These are phyloP conservation scores for Scaptomyza montana DNA, from an alignment of 1,140 invertebrate genomes.

Conservation along the genomic window DNA sequence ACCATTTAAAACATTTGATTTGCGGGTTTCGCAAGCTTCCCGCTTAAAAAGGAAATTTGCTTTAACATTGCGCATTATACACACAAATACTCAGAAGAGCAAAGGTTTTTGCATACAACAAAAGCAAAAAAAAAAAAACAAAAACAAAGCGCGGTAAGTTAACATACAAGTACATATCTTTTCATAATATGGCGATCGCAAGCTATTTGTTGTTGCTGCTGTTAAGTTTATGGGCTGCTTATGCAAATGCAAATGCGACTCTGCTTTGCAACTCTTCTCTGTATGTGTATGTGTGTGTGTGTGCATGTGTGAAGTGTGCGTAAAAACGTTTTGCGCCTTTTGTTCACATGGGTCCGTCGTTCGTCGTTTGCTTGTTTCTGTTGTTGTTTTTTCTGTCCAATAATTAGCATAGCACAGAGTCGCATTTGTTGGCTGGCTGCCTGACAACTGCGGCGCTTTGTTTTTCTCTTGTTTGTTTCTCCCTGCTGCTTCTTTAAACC, in stretches of 20 bases:
- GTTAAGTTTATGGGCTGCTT: conserved; percentile 68
- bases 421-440: conserved; percentile 42
- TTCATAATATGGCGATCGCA: conserved; percentile 25
- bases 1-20: conserved; percentile 35
- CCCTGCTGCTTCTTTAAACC: not conserved
- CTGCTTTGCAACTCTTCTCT: conserved; percentile 31
- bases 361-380: conserved; percentile 31
- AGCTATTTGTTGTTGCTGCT: conserved; percentile 9
- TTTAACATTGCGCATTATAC: conserved; percentile 27
- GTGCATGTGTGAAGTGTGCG: conserved; percentile 60
- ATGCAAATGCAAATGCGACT: conserved; percentile 76
- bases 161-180: conserved; percentile 22
- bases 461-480: conserved; percentile 40
- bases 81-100: conserved; percentile 23
- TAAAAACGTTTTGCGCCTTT: conserved; percentile 69
- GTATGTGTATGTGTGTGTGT: too few species aligned
- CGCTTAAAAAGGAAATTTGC: conserved; percentile 47
- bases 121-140: not conserved
- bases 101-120: conserved; percentile 26
- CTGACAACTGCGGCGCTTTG: conserved; percentile 73
- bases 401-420: conserved; percentile 76
- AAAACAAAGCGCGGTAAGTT: conserved; percentile 22
- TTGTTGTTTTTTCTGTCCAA: conserved; percentile 49
- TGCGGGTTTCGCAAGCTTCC: conserved; percentile 26
- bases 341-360: conserved; percentile 52